These are phyloP conservation scores for Platycercus adscitus DNA, from an alignment of 2,113 vertebrate genomes.

Conservation along the genomic window DNA sequence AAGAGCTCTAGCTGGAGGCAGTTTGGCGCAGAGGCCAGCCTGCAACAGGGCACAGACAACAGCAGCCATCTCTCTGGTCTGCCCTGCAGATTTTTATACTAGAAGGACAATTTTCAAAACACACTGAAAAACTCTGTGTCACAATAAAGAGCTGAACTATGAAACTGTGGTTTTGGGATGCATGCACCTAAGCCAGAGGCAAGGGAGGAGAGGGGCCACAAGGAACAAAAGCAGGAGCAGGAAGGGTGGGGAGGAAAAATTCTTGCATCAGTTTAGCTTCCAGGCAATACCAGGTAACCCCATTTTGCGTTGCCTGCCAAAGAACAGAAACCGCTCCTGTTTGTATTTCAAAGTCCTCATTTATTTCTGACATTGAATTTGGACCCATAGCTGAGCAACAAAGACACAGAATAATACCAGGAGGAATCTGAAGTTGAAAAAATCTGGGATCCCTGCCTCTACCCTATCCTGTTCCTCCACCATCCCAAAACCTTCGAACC, in stretches of 20 bases:
- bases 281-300: neutral
- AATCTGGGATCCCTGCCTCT: constrained; percentile 1
- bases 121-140: neutral
- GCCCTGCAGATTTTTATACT: neutral
- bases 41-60: accelerated
- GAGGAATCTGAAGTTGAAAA: constrained; percentile 44
- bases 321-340: constrained; percentile 10
- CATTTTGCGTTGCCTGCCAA: neutral
- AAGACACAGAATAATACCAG: constrained; percentile 52
- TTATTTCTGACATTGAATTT: constrained; percentile 75
- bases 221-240: neutral
- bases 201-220: neutral
- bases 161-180: neutral
- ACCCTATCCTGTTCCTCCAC: neutral
- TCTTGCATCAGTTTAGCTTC: neutral
- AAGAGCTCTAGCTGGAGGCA: neutral
- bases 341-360: constrained; percentile 74
- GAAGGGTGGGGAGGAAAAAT: neutral
- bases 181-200: neutral
- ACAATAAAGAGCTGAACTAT: constrained; percentile 53
- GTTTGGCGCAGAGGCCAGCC: neutral
- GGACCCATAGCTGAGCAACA: constrained; percentile 64
- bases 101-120: neutral
- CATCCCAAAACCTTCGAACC: neutral
- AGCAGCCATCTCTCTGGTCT: neutral